These are phyloP conservation scores for Arctia plantaginis DNA, from an alignment of 2,888 invertebrate genomes.

Conservation along the genomic window DNA sequence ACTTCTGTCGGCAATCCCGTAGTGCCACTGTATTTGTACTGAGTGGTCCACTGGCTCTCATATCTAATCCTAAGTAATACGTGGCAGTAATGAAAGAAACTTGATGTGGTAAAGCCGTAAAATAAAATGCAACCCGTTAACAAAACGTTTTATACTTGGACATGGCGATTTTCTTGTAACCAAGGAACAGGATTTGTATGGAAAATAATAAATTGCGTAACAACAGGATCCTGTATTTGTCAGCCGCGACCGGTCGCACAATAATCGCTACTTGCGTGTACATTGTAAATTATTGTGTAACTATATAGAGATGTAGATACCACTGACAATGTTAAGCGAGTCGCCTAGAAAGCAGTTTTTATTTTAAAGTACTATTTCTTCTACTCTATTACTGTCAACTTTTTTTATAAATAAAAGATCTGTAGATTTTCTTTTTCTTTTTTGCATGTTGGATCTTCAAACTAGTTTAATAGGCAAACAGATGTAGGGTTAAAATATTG, in stretches of 20 bases:
- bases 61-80: neutral
- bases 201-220: conserved; percentile 76
- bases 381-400: neutral
- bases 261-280: conserved; percentile 76
- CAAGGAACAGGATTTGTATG: conserved; percentile 52
- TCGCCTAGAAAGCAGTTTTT: neutral
- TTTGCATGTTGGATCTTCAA: too few relatives aligned
- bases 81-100: neutral
- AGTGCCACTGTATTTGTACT: too few relatives aligned
- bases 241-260: conserved; percentile 70
- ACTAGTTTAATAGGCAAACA: neutral
- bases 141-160: conserved; percentile 28
- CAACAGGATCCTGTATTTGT: conserved; percentile 80
- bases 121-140: conserved; percentile 24
- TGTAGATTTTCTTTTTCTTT: neutral
- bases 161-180: conserved; percentile 52
- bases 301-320: conserved; percentile 61
- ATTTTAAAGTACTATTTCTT: neutral
- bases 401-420: neutral
- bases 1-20: too few relatives aligned
- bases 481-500: neutral
- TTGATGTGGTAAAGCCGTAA: neutral
- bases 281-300: conserved; percentile 66
- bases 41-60: too few relatives aligned
- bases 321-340: neutral